Percentiles rank a stretch among this genome's conserved stretches.
phyloP scores from a whole-genome alignment of 2,113 vertebrate genomes.

The Syngnathoides biaculeatus region DNA sequence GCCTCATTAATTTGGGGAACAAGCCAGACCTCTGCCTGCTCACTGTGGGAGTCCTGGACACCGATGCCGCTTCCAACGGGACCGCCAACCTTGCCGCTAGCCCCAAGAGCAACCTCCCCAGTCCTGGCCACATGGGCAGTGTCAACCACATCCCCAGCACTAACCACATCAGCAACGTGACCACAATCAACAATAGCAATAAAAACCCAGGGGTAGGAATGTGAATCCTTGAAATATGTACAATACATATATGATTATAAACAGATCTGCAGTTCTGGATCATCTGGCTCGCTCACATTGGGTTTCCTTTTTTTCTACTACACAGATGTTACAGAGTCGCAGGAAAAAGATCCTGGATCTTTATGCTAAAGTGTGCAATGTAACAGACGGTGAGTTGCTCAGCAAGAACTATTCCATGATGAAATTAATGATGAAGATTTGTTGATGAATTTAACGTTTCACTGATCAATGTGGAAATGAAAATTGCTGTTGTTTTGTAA shows the following conservation, averaged over 20 bases:
- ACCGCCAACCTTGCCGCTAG: constrained; percentile 48
- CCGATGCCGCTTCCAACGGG: constrained; percentile 74
- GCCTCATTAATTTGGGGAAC: constrained; percentile 60
- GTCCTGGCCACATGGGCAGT: constrained; percentile 44
- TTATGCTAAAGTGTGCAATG: constrained; percentile 86
- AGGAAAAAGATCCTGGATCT: constrained; percentile 96
- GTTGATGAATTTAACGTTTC: too few relatives aligned
- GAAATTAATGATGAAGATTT: too few relatives aligned
- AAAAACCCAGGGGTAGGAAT: constrained; percentile 86
- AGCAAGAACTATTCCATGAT: background rate
- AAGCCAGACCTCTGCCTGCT: constrained; percentile 86
- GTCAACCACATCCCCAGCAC: constrained; percentile 51
- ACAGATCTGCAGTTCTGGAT: constrained; percentile 26
- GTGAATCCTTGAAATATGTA: constrained; percentile 5
- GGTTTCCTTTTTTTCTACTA: background rate
- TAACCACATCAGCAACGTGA: constrained; percentile 62
- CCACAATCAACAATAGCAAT: constrained; percentile 72
- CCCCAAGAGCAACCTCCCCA: constrained; percentile 51
- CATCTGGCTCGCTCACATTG: constrained; percentile 21
- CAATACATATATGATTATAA: constrained; percentile 24
- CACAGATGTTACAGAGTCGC: constrained; percentile 88
- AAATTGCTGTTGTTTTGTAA: too few relatives aligned
- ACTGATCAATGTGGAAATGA: too few relatives aligned
- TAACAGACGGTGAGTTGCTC: constrained; percentile 82
- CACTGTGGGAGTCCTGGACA: constrained; percentile 86